Percentiles rank a stretch among this genome's conserved stretches.
Conservation (phyloP, 2,797 vertebrate species). For the Pseudocheirus occidentalis region DNA sequence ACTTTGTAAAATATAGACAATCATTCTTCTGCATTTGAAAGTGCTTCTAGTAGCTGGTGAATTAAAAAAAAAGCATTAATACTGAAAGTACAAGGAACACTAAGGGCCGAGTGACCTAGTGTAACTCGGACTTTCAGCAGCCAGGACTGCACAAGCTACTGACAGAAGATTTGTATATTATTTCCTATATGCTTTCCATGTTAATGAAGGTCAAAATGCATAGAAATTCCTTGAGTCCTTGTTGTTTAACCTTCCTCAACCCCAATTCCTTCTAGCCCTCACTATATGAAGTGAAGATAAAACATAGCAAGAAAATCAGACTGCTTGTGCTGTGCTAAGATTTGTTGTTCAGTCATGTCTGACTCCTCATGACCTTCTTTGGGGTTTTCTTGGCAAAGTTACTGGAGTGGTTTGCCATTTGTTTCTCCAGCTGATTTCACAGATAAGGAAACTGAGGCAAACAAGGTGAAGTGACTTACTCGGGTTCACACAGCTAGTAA, state of each 20-base stretch:
- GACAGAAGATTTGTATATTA: slow-evolving; percentile 61
- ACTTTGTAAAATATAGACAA: neutral
- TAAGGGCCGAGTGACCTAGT: slow-evolving; percentile 19
- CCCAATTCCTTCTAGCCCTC: slow-evolving; percentile 10
- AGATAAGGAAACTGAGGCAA: neutral
- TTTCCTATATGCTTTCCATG: slow-evolving; percentile 62
- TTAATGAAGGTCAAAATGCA: slow-evolving; percentile 63
- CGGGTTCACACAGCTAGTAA: neutral
- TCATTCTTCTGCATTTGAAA: slow-evolving; percentile 63
- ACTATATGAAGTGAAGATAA: slow-evolving; percentile 22
- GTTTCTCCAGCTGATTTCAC: neutral
- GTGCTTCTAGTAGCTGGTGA: neutral
- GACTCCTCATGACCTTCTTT: neutral
- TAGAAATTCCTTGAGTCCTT: slow-evolving; percentile 27
- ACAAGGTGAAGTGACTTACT: neutral
- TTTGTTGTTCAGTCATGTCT: neutral
- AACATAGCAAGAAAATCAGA: neutral
- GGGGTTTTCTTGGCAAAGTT: neutral
- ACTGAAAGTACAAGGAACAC: neutral
- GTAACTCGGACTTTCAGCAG: slow-evolving; percentile 13
- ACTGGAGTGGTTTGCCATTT: neutral
- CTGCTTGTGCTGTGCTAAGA: neutral
- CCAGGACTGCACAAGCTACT: neutral
- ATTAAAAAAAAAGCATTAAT: neutral
- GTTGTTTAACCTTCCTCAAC: slow-evolving; percentile 34